Evolutionary conservation across 2,888 invertebrate species (phyloP).

Genomic region (Crematogaster levior): DNA sequence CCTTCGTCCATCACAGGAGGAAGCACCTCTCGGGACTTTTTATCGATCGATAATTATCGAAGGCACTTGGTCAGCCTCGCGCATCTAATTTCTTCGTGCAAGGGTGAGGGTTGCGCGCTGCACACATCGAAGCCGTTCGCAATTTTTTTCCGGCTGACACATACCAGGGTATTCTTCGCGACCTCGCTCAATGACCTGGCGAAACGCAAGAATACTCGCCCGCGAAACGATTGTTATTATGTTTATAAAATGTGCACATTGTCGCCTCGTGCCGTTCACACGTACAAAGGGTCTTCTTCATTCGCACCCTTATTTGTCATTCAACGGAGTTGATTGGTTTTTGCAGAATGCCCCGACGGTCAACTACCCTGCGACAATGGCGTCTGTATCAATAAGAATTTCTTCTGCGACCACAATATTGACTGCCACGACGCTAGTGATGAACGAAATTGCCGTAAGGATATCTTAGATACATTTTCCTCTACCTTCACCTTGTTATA

Average conservation of each 20-base stretch:
- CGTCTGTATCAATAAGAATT: constrained; percentile 87
- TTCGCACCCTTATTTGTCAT: constrained; percentile 10
- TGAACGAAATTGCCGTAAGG: constrained; percentile 88
- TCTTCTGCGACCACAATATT: constrained; percentile 88
- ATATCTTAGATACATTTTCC: constrained; percentile 27
- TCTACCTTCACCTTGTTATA: neutral
- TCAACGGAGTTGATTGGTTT: constrained; percentile 50
- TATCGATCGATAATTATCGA: constrained; percentile 67
- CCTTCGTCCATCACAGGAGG: constrained; percentile 37
- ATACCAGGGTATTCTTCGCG: constrained; percentile 20
- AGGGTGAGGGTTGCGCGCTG: constrained; percentile 17
- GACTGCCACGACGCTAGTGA: constrained; percentile 89
- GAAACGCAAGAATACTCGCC: constrained; percentile 4
- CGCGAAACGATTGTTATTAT: neutral
- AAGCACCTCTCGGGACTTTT: constrained; percentile 54
- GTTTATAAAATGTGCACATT: constrained; percentile 54
- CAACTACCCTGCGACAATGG: constrained; percentile 88
- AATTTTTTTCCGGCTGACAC: constrained; percentile 38
- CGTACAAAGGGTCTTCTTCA: neutral
- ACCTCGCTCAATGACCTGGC: neutral
- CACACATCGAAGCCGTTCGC: constrained; percentile 17
- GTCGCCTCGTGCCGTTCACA: constrained; percentile 18
- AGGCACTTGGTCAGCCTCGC: constrained; percentile 60
- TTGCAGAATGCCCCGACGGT: constrained; percentile 83
- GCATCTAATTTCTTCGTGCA: constrained; percentile 52